Base-by-base conservation (phyloP, 2,113 vertebrate species). In the Motacilla alba region DNA sequence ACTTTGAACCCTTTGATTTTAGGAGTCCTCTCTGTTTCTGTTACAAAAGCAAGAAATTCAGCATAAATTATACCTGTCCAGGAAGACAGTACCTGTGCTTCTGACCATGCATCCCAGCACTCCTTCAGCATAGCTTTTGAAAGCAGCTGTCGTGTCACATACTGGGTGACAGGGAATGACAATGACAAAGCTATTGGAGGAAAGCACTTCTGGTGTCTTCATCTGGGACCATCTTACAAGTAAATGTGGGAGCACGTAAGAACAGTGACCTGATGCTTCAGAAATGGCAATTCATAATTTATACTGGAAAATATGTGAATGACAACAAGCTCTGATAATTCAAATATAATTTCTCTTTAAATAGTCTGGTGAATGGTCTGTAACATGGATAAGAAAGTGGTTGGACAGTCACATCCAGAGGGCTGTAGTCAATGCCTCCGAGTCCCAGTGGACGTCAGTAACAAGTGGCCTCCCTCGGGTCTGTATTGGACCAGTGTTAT, bases 71-170 rank as follows among this genome's bases (percentile, higher is more conserved):
- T 60, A 31, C 8, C 26, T 70, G 14, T 17, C 15, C 35, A 62
- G 43, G 30, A 74, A 55, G 68, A 77, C 2, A 6, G 13, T 49
- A 56, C 35, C 30, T 88, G 27, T 72, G 21, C n/a, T 90, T 59
- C 52, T 87, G 30, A 11, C 33, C 10, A 24, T 0, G 0, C 21
- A 46, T 30, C 13, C 6, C 1, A 16, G 20, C 58, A 31, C 55
- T 74, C 44, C 70, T 76, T 66, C 35, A 66, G 41, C 39, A 9
- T 24, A 30, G 35, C n/a, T 87, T 80, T 41, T 63, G 16, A 44
- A 89, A 83, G 37, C 50, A 44, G 11, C 50, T 81, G 31, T 77
- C 28, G 33, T 79, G 37, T 85, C 35, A 20, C 53, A 44, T 12
- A 5, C 11, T 10, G n/a, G 68, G 28, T 41, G 49, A 49, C 21